Evolutionary conservation across 2,113 vertebrate species (phyloP), one percentile per base, ranked within the genome.

Genomic region (Saccopteryx leptura): DNA sequence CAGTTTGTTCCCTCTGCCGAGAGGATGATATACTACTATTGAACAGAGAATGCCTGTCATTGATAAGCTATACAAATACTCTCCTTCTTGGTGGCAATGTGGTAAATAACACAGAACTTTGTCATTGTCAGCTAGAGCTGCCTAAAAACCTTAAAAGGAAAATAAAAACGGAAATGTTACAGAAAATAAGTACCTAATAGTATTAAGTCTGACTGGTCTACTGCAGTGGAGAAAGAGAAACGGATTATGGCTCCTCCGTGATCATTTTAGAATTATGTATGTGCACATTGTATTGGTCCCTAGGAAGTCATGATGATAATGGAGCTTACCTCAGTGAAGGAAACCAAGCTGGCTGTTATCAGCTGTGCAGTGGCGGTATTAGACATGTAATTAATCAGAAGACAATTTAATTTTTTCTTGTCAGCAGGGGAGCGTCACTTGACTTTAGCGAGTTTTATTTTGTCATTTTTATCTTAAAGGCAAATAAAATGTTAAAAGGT

Each of bases 391-490:
- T 60, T 97, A 93, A 96, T 95, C 83, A 89, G 82, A 79, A 93
- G 83, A 93, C 69, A 90, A 86, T 91, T 94, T 96, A 96, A 95
- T 95, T 95, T 96, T 3, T 48, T 74, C 0, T 94, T 94, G 39
- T 15, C 23, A 91, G 52, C 15, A 33, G 39, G 8, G 19, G 33
- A 8, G 18, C 5, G 10, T 86, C 33, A 89, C 39, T 18, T 83
- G 66, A 86, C 88, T 91, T 74, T 39, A 93, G 50, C 88, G 7
- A 94, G 26, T 90, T 56, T 78, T 74, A 81, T 92, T 91, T 93
- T 93, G 71, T 90, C 94, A 39, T 91, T 92, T 96, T 91, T 90
- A 95, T 91, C 69, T 97, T 17, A 96, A 97, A 93, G 76, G n/a
- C 66, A 61, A 95, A 93, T 54, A 71, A 74, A 94, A 97, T 85